phyloP scores from a whole-genome alignment of 1,140 invertebrate species.

The Nebria ingens region DNA sequence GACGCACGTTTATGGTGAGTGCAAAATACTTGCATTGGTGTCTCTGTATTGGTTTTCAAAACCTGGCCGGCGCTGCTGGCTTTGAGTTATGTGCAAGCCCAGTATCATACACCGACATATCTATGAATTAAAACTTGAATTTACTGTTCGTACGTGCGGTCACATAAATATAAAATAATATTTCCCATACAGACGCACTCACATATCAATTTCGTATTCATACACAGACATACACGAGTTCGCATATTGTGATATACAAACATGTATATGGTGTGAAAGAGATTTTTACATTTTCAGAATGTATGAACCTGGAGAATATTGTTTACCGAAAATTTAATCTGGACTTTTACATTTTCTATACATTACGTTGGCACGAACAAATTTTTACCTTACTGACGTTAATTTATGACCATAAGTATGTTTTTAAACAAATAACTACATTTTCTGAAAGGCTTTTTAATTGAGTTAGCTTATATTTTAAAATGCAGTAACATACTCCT shows the following conservation, averaged over 20 bases:
- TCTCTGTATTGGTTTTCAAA: conserved; percentile 3
- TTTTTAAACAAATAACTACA: too few relatives aligned
- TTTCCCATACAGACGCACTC: not conserved
- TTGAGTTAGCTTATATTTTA: too few relatives aligned
- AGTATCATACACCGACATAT: conserved; percentile 1
- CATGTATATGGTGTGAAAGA: not conserved
- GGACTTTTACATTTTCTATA: too few relatives aligned
- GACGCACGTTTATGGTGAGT: too few relatives aligned
- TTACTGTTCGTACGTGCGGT: conserved; percentile 4
- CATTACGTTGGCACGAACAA: too few relatives aligned
- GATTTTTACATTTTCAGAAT: conserved; percentile 1
- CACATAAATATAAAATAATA: conserved; percentile 9
- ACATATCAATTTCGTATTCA: not conserved
- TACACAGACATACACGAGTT: not conserved
- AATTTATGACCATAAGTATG: too few relatives aligned
- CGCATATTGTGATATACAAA: not conserved
- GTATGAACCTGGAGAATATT: too few relatives aligned
- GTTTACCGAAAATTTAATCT: too few relatives aligned
- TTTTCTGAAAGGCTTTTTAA: too few relatives aligned
- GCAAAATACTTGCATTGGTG: too few relatives aligned
- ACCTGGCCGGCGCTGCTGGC: not conserved
- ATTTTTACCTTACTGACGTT: too few relatives aligned
- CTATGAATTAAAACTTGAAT: conserved; percentile 9
- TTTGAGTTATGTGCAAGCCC: conserved; percentile 7
- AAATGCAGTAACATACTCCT: too few relatives aligned